A percentile compares a stretch with the other conserved stretches of the same genome.
These are phyloP conservation scores for Drosophila repletoides DNA, from an alignment of 1,140 invertebrate species.

Conservation along the genomic window DNA sequence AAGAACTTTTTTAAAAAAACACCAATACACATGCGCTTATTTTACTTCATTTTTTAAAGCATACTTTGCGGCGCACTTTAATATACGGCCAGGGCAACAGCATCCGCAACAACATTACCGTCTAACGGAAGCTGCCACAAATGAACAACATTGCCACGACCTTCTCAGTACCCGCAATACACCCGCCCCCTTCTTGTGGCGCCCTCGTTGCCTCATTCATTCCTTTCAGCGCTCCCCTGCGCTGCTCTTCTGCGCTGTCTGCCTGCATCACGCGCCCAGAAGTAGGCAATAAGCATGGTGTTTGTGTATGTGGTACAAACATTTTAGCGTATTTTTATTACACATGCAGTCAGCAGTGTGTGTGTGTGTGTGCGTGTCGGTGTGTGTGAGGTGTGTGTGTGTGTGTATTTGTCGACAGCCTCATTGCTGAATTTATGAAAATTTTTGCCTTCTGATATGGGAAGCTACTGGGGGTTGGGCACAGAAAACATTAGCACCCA, in stretches of 20 bases:
- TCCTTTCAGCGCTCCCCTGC: neutral
- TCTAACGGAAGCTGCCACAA: constrained; percentile 53
- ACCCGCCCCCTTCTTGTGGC: neutral
- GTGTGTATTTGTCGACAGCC: constrained; percentile 57
- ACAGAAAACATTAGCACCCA: constrained; percentile 76
- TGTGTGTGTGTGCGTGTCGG: neutral
- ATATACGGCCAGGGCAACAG: constrained; percentile 35
- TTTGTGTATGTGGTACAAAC: constrained; percentile 74
- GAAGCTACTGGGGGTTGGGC: constrained; percentile 16
- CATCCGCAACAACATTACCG: constrained; percentile 35
- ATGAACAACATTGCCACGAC: constrained; percentile 56
- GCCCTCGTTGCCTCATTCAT: neutral
- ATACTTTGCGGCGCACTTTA: constrained; percentile 30
- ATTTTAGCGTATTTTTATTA: constrained; percentile 81
- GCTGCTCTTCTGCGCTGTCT: neutral
- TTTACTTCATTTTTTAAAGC: constrained; percentile 23
- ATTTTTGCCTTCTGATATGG: constrained; percentile 56
- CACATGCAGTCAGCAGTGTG: constrained; percentile 45
- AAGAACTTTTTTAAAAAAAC: neutral
- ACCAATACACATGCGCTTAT: neutral
- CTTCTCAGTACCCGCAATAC: neutral
- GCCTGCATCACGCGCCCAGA: constrained; percentile 45
- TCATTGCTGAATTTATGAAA: constrained; percentile 78
- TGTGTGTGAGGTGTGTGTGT: constrained; percentile 18
- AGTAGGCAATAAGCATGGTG: constrained; percentile 77